A percentile compares a stretch with the other conserved stretches of the same genome.
Evolutionary conservation across 2,113 vertebrate species (phyloP).

Genomic region (Parus major): DNA sequence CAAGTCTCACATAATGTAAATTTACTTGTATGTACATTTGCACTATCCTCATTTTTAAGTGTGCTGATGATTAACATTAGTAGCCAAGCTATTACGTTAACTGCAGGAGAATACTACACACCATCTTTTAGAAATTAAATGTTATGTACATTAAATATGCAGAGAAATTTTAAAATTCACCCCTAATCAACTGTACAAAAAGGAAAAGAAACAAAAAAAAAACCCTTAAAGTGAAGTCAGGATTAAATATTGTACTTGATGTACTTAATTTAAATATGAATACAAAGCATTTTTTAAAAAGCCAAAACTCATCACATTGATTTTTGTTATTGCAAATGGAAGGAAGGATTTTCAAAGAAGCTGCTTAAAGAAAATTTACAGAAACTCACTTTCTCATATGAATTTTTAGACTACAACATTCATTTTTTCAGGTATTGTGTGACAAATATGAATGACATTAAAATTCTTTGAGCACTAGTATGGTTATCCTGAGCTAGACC

Average conservation of each 20-base stretch:
- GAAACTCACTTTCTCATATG: background rate
- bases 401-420: background rate
- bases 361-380: background rate
- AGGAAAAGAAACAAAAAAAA: background rate
- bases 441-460: background rate
- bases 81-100: background rate
- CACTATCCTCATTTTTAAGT: constrained; percentile 28
- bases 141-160: background rate
- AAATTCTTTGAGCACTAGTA: background rate
- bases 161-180: background rate
- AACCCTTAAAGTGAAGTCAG: background rate
- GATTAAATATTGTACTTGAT: background rate
- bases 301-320: accelerated
- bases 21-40: constrained; percentile 17
- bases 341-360: background rate
- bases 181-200: background rate
- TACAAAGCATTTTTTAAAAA: background rate
- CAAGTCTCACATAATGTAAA: constrained; percentile 25
- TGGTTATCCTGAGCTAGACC: background rate
- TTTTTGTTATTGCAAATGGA: background rate
- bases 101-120: background rate
- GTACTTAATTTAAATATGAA: background rate
- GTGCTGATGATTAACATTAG: constrained; percentile 26
- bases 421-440: background rate
- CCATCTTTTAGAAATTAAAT: background rate